Evolutionary conservation across 2,888 invertebrate species (phyloP), one percentile per base, ranked within the genome.

Genomic region (Machimus rusticus): DNA sequence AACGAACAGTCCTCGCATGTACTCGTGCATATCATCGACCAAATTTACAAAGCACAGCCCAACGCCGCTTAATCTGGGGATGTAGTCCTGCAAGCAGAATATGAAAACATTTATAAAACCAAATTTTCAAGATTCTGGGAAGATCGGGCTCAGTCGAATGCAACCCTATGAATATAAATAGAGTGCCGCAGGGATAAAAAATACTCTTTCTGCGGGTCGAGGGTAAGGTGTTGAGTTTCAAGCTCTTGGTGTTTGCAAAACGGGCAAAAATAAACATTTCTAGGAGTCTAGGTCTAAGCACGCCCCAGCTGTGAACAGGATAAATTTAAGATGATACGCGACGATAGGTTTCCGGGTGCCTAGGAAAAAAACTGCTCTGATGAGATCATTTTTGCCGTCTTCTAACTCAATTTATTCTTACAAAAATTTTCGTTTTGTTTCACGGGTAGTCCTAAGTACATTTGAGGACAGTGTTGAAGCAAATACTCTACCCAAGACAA

Each of bases 11-110:
- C 95, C 94, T 88, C 95, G 92, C 91, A 94, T 94, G 90, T 95
- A 95, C 90, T 95, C 95, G 89, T 95, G 95, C 93, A 95, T 95
- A 90, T 95, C 94, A 90, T 95, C 95, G 87, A 93, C 94, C 88
- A 95, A 92, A 91, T 95, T 95, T n/a, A 94, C 93, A 6, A 94
- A 93, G 90, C 95, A 95, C 84, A 95, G 92, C 1, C 95, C 95
- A 28, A 95, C 94, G 5, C 95, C 95, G 89, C 93, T 92, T 87
- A 95, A 93, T 57, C 93, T 92, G 14, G 93, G 92, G 88, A 94
- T 91, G 90, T 94, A 94, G 89, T 92, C 93, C 95, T 95, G 93
- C 9, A 90, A 90, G 82, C 84, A 78, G 74, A 88, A 79, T 74
- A 84, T 46, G 34, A 76, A 76, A 76, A 81, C 39, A 82, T n/a